Conservation (phyloP, 2,797 vertebrate genomes). For the Parauchenoglanis ngamensis region DNA sequence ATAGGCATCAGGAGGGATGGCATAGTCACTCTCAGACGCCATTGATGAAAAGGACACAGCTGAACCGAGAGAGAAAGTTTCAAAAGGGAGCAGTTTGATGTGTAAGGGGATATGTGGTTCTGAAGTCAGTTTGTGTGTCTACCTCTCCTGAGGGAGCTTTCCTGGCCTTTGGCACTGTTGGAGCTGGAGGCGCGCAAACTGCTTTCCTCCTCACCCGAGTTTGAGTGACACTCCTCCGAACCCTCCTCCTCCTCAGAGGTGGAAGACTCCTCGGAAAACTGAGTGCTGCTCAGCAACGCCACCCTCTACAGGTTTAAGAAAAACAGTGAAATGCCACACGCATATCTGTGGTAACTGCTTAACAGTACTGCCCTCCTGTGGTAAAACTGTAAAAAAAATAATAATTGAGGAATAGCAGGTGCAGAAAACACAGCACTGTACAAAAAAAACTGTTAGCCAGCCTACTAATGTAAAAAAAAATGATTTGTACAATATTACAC, state of each 20-base stretch:
- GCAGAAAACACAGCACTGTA: background rate
- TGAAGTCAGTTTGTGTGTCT: constrained; percentile 19
- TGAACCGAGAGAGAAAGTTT: constrained; percentile 55
- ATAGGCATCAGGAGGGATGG: constrained; percentile 97
- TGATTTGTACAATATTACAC: background rate
- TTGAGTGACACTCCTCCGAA: constrained; percentile 84
- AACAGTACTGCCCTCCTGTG: constrained; percentile 16
- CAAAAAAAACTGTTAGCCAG: background rate
- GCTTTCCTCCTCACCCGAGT: constrained; percentile 85
- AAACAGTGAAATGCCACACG: constrained; percentile 4
- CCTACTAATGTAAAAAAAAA: background rate
- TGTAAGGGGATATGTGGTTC: background rate
- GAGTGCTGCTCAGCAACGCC: constrained; percentile 87
- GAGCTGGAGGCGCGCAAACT: constrained; percentile 83
- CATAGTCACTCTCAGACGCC: constrained; percentile 94
- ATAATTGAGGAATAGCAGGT: background rate
- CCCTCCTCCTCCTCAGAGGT: constrained; percentile 91
- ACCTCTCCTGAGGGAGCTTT: constrained; percentile 94
- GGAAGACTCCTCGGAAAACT: constrained; percentile 86
- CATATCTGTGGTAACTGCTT: background rate
- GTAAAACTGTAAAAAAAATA: background rate
- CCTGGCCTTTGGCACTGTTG: constrained; percentile 78
- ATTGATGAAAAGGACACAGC: constrained; percentile 93
- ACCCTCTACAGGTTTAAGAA: constrained; percentile 80
- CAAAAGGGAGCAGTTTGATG: background rate